Evolutionary conservation across 2,797 vertebrate genomes (phyloP).

Genomic region (Emydoidea blandingii): DNA sequence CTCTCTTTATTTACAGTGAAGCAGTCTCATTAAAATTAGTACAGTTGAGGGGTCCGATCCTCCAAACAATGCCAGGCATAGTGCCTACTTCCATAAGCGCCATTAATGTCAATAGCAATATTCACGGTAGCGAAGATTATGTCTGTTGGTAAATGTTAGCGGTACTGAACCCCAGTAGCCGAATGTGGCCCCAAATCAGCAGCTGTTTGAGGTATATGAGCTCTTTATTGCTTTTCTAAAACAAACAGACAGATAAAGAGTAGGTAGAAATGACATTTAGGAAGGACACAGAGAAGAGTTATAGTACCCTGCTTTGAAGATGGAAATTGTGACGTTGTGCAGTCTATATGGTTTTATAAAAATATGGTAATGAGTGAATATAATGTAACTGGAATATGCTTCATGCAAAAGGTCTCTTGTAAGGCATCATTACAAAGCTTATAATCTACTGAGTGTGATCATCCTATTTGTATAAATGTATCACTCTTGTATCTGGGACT

Average conservation of each 20-base stretch:
- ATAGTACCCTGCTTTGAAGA: slow-evolving; percentile 2
- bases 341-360: no score
- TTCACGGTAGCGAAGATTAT: not conserved
- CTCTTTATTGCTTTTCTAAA: not conserved
- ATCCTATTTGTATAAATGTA: no score
- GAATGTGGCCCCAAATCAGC: not conserved
- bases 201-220: not conserved
- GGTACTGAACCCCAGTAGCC: not conserved
- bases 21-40: not conserved
- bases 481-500: no score
- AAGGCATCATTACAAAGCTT: no score
- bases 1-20: not conserved
- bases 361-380: no score
- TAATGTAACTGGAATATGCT: no score
- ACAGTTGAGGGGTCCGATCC: not conserved
- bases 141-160: not conserved
- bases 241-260: not conserved
- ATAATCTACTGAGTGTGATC: no score
- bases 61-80: not conserved
- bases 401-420: no score
- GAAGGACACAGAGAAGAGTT: not conserved
- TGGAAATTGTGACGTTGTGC: not conserved
- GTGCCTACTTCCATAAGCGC: not conserved
- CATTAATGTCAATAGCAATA: not conserved
- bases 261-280: not conserved